These are phyloP conservation scores for Triplophysa yarkandensis DNA, from an alignment of 2,797 vertebrate genomes.

Conservation along the genomic window DNA sequence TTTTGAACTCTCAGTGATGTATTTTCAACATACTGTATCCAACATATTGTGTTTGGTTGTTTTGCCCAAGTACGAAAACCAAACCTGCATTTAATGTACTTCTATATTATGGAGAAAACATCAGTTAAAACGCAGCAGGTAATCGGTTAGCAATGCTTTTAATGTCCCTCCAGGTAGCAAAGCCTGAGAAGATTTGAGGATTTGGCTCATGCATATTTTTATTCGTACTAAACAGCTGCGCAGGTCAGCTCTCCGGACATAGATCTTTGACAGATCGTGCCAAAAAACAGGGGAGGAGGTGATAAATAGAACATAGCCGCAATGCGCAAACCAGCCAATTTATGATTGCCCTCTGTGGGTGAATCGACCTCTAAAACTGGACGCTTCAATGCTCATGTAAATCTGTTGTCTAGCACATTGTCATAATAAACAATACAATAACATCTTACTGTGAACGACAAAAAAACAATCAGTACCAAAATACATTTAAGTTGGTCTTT, in stretches of 20 bases:
- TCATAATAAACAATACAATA: background rate
- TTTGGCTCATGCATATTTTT: slow-evolving; percentile 23
- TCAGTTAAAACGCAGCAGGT: slow-evolving; percentile 10
- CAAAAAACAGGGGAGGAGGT: slow-evolving; percentile 36
- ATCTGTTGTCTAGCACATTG: background rate
- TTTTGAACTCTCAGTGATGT: background rate
- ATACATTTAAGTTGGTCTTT: background rate
- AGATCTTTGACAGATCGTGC: slow-evolving; percentile 43
- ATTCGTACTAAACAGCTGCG: slow-evolving; percentile 41
- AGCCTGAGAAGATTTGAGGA: slow-evolving; percentile 32
- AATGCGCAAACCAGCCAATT: slow-evolving; percentile 23
- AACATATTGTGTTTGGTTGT: background rate
- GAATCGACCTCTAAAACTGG: background rate
- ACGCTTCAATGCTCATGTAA: background rate
- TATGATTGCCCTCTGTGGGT: background rate
- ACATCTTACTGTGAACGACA: background rate
- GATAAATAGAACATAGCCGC: slow-evolving; percentile 11
- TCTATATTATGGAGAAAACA: background rate
- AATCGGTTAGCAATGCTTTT: slow-evolving; percentile 45
- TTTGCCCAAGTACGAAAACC: background rate
- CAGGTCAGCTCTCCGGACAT: slow-evolving; percentile 14
- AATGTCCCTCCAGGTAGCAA: slow-evolving; percentile 48
- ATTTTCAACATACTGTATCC: background rate
- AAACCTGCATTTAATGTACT: background rate
- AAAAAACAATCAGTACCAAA: slow-evolving; percentile 1